Evolutionary conservation across 2,113 vertebrate genomes (phyloP).

Genomic region (Chaenogobius annularis): DNA sequence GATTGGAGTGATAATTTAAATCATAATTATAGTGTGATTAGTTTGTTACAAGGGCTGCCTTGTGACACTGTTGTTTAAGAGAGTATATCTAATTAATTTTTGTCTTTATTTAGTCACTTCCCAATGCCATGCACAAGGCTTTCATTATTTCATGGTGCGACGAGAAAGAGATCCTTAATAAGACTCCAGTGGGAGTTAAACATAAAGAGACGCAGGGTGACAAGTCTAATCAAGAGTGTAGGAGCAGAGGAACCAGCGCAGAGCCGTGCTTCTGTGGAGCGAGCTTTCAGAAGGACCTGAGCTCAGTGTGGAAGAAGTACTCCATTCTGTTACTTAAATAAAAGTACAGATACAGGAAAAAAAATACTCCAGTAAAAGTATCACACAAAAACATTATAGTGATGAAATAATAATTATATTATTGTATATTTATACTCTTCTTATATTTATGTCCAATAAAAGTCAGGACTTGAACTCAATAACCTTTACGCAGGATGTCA

Average conservation of each 20-base stretch:
- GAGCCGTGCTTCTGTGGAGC: not conserved
- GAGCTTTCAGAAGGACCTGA: not conserved
- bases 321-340: too few species aligned
- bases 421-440: too few species aligned
- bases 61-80: not conserved
- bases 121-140: constrained; percentile 16
- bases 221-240: constrained; percentile 43
- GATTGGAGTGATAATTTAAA: not conserved
- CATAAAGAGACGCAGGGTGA: constrained; percentile 23
- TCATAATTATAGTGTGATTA: not conserved
- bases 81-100: not conserved
- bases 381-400: too few species aligned
- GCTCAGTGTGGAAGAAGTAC: too few species aligned
- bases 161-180: constrained; percentile 45
- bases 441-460: too few species aligned
- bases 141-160: constrained; percentile 40
- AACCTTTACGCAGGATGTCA: too few species aligned
- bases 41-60: not conserved
- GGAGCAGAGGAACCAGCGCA: not conserved
- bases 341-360: too few species aligned
- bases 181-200: constrained; percentile 34
- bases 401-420: too few species aligned
- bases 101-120: constrained; percentile 22
- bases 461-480: too few species aligned
- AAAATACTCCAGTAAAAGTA: too few species aligned